A percentile compares a stretch with the other conserved stretches of the same genome.
Evolutionary conservation across 2,797 vertebrate species (phyloP).

Genomic region (Clarias laeviceps): DNA sequence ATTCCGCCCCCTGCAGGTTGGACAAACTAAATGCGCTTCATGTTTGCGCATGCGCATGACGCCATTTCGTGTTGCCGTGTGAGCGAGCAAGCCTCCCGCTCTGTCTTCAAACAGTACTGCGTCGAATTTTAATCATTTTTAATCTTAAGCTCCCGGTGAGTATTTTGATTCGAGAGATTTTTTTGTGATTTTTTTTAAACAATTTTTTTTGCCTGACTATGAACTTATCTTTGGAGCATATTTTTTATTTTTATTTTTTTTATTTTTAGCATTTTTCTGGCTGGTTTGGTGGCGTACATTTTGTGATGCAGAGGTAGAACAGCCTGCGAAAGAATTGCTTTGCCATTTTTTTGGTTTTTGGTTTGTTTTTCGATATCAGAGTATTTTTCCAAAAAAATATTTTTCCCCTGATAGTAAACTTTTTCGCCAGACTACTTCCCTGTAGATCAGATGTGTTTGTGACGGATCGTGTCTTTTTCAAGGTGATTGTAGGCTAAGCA

Average conservation of each 20-base stretch:
- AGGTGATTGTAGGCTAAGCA: constrained; percentile 55
- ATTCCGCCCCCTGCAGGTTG: background rate
- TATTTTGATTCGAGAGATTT: constrained; percentile 77
- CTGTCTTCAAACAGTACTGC: constrained; percentile 63
- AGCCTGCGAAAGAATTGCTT: constrained; percentile 60
- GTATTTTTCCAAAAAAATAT: constrained; percentile 41
- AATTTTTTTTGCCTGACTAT: constrained; percentile 69
- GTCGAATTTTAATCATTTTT: constrained; percentile 77
- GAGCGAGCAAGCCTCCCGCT: constrained; percentile 59
- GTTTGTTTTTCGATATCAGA: constrained; percentile 58
- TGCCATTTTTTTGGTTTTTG: constrained; percentile 64
- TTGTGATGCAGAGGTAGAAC: constrained; percentile 65
- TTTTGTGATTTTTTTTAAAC: constrained; percentile 59
- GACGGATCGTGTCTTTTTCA: constrained; percentile 57
- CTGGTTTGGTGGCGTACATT: constrained; percentile 73
- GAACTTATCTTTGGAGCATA: constrained; percentile 71
- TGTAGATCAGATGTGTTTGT: constrained; percentile 56
- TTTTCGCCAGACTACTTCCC: constrained; percentile 46
- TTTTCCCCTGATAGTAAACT: constrained; percentile 4
- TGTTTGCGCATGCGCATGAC: constrained; percentile 52
- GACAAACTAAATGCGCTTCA: background rate
- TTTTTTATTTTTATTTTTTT: constrained; percentile 64
- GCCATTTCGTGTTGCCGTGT: constrained; percentile 74
- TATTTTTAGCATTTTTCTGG: constrained; percentile 72
- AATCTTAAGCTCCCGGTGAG: constrained; percentile 77